These are phyloP conservation scores for Lathronympha strigana DNA, from an alignment of 2,888 invertebrate genomes.

Conservation along the genomic window DNA sequence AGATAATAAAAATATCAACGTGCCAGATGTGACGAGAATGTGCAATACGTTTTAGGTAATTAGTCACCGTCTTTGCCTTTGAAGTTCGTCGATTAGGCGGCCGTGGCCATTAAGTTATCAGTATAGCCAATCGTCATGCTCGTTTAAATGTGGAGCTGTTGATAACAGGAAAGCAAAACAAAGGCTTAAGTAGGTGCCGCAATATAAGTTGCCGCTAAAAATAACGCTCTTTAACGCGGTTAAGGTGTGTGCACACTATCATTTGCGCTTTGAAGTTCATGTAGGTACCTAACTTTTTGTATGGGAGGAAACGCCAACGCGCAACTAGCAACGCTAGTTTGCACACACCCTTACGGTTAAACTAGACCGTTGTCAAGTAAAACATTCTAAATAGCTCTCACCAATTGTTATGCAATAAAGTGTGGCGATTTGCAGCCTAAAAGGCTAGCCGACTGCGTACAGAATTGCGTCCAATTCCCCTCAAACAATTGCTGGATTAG, in stretches of 20 bases:
- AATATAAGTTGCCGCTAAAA: constrained; percentile 1
- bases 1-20: constrained; percentile 36
- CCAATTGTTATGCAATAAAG: constrained; percentile 70
- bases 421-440: constrained; percentile 70
- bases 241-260: too few species aligned
- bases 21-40: constrained; percentile 23
- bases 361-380: constrained; percentile 12
- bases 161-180: constrained; percentile 22
- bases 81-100: constrained; percentile 26
- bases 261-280: too few species aligned
- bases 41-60: constrained; percentile 31
- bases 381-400: constrained; percentile 57
- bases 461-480: constrained; percentile 75
- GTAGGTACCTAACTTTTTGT: too few species aligned
- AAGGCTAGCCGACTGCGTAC: constrained; percentile 66
- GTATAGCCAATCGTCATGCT: constrained; percentile 19
- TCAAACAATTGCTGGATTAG: constrained; percentile 79
- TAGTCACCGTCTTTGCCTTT: constrained; percentile 18
- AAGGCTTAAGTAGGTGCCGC: constrained; percentile 11
- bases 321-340: too few species aligned
- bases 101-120: constrained; percentile 30
- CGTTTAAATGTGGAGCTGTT: constrained; percentile 20
- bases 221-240: background rate
- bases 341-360: background rate
- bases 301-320: too few species aligned